A percentile compares a stretch with the other conserved stretches of the same genome.
Evolutionary conservation across 2,797 vertebrate species (phyloP).

Genomic region (Cyclopterus lumpus): DNA sequence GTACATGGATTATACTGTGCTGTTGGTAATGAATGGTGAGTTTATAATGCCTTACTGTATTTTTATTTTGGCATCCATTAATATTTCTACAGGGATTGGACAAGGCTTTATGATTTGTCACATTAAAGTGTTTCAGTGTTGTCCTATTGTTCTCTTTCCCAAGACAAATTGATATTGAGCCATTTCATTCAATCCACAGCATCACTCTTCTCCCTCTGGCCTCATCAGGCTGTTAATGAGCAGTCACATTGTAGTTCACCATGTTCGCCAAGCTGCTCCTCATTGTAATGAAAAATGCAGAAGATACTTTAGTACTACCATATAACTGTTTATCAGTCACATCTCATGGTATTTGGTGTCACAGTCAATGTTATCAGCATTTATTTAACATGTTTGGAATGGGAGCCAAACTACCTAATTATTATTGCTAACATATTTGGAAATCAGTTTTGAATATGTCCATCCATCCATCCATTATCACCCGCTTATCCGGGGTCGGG

Average conservation of each 20-base stretch:
- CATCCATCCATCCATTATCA: no score
- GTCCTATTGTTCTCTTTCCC: background rate
- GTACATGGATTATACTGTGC: background rate
- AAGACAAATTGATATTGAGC: constrained; percentile 1
- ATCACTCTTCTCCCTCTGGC: background rate
- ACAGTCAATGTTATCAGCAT: background rate
- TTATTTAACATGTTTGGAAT: background rate
- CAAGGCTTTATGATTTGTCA: background rate
- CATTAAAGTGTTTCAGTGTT: background rate
- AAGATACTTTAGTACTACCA: background rate
- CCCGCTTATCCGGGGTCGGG: no score
- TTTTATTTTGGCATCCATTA: background rate
- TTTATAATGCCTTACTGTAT: background rate
- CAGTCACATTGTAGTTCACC: background rate
- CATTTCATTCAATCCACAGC: background rate
- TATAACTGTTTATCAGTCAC: background rate
- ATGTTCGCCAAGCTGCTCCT: background rate
- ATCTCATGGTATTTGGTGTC: background rate
- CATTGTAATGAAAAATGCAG: background rate
- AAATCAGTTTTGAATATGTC: background rate
- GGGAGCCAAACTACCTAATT: background rate
- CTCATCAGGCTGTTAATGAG: background rate
- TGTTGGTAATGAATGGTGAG: background rate
- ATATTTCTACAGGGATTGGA: background rate
- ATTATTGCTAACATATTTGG: background rate